Base-by-base conservation (phyloP, 2,797 vertebrate species). In the Rachycentron canadum region DNA sequence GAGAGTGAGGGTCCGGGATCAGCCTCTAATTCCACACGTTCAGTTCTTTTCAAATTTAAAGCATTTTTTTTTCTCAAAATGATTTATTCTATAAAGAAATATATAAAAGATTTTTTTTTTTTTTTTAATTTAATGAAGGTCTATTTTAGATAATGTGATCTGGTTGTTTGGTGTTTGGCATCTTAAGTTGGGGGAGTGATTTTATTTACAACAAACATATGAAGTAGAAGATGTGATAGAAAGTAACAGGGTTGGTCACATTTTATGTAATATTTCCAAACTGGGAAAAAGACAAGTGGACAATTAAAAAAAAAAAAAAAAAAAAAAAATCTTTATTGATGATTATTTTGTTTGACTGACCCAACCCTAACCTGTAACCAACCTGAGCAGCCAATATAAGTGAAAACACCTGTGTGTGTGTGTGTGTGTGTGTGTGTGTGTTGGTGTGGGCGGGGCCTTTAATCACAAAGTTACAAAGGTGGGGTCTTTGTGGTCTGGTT, bases 391-490 rank as follows among this genome's bases (percentile, higher is more conserved):
- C 26, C 50, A 25, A 56, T 68, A 0, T 55, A 26, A 70, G 1
- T 58, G 32, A 21, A 62, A 55, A 50, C 41, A 73, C 57, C 43
- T 71, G 65, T 40, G 25, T 28, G 14, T 3, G n/a, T n/a, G n/a
- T n/a, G n/a, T n/a, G n/a, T n/a, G n/a, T n/a, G n/a, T n/a, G n/a
- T n/a, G n/a, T n/a, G n/a, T n/a, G n/a, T n/a, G n/a, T n/a, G n/a
- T n/a, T n/a, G n/a, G n/a, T n/a, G 26, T 2, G 34, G 68, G 32
- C 2, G 28, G 60, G 2, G 16, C 38, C 32, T 63, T 6, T 8
- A 25, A 36, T 49, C 69, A 17, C 16, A 63, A 55, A 47, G 32
- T 17, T 57, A 73, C 11, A 76, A 61, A 60, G 9, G 47, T 17
- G 45, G 58, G 11, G 63, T 40, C 8, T 34, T 55, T 34, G 12